A percentile compares a stretch with the other conserved stretches of the same genome.
These are phyloP conservation scores for Grammomys surdaster DNA, from an alignment of 2,113 vertebrate species.

Conservation along the genomic window DNA sequence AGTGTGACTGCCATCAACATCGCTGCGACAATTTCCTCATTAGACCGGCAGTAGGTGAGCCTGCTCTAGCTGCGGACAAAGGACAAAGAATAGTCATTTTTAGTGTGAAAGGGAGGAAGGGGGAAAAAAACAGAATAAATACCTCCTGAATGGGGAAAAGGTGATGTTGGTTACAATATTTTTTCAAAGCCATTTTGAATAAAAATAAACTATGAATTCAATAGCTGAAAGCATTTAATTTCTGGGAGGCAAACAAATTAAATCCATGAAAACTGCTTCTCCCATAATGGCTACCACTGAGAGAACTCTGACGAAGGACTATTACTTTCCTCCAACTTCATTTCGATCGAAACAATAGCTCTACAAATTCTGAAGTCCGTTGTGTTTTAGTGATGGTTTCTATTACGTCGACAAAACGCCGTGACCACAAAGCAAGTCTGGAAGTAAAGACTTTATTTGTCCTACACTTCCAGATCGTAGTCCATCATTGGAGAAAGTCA, in stretches of 20 bases:
- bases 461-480: no score
- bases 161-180: background rate
- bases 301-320: background rate
- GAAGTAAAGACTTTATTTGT: no score
- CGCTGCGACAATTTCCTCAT: conserved; percentile 26
- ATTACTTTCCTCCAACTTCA: conserved; percentile 66
- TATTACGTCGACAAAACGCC: no score
- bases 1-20: background rate
- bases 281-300: background rate
- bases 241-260: conserved; percentile 66
- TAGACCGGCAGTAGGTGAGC: background rate
- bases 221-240: conserved; percentile 62
- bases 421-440: no score
- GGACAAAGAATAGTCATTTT: conserved; percentile 26
- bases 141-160: background rate
- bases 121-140: background rate
- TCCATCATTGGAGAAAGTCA: no score
- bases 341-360: conserved; percentile 67
- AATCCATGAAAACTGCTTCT: conserved; percentile 63
- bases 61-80: background rate
- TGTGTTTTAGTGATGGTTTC: no score
- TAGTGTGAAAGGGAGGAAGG: background rate
- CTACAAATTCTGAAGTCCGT: conserved; percentile 26
- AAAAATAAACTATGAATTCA: conserved; percentile 67
- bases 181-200: conserved; percentile 66